Conservation (phyloP, 2,113 vertebrate species). For the Malaclemys terrapin region DNA sequence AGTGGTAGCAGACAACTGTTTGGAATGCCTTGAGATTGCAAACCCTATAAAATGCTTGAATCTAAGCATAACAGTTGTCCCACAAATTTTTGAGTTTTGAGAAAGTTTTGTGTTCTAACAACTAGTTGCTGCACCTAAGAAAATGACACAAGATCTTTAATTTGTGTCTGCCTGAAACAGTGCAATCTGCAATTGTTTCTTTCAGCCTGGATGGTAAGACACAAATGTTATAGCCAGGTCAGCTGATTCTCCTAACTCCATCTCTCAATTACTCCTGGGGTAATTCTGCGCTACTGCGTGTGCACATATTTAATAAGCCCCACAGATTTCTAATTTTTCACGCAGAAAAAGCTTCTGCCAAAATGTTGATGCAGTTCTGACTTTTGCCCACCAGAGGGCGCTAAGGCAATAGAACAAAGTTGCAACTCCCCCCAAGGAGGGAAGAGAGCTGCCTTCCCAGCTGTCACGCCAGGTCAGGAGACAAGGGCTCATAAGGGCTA, state of each 20-base stretch:
- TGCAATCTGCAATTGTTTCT: background rate
- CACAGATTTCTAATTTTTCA: too few species aligned
- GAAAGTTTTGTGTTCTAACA: background rate
- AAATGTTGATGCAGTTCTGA: too few species aligned
- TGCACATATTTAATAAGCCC: too few species aligned
- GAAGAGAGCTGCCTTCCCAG: too few species aligned
- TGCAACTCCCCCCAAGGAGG: too few species aligned
- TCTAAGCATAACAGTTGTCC: background rate
- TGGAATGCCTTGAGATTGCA: background rate
- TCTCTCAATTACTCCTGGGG: background rate
- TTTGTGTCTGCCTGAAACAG: constrained; percentile 16
- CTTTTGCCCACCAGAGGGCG: too few species aligned
- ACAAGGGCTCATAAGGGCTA: too few species aligned
- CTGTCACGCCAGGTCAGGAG: too few species aligned
- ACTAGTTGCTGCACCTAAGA: background rate
- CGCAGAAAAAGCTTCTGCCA: too few species aligned
- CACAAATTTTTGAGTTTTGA: background rate
- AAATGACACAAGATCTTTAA: constrained; percentile 18
- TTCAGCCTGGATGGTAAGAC: background rate
- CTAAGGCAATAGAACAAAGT: too few species aligned
- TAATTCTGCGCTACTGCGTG: too few species aligned
- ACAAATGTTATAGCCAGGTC: background rate
- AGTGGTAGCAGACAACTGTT: background rate
- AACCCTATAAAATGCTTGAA: constrained; percentile 10
- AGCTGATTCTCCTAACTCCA: background rate